Base-by-base conservation (phyloP, 2,888 invertebrate species). In the Drosophila pseudotakahashii region DNA sequence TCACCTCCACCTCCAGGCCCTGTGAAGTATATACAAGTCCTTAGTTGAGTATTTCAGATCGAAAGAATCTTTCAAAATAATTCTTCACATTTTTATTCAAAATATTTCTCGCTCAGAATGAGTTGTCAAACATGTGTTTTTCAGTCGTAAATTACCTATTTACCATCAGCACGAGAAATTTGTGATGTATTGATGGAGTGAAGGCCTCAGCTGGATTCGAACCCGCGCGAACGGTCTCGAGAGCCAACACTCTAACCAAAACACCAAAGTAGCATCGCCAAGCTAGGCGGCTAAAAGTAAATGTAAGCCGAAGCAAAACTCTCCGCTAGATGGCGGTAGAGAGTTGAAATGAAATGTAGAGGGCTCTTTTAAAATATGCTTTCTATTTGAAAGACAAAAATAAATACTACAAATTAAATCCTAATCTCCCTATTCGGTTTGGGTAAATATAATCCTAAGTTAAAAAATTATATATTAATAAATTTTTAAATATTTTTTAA, bases 1-100 rank as follows among this genome's bases (percentile, higher is more conserved):
- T 95, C 32, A 96, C 95, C 81, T 96, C 96, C 26, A 96, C 96
- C 91, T 95, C 95, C 37, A 96, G 94, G 52, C 94, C 95, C 92
- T 92, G 68, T 1, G 70, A 36, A 3, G 5, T 34, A 26, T 13
- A 23, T 32, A 5, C 36, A 14, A 2, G 9, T 14, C 16, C 5
- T 11, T 13, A 14, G 36, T 52, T 16, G 5, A 23, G 23, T 23
- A 23, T 23, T 4, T 23, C 1, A 30, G 1, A 30, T 30, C 19
- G 19, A 19, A 32, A 2, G 1, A 7, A 2, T 32, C 32, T 2
- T 10, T 32, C 30, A 7, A 30, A 30, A 30, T 30, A 30, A 1
- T 30, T 30, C 0, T 30, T 30, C 2, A 30, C 2, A 30, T 2
- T 7, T 11, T 36, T 41, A 10, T 19, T 11, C 2, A 51, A 55